A percentile compares a stretch with the other conserved stretches of the same genome.
Conservation (phyloP, 2,888 invertebrate species). For the Beris morrisii region DNA sequence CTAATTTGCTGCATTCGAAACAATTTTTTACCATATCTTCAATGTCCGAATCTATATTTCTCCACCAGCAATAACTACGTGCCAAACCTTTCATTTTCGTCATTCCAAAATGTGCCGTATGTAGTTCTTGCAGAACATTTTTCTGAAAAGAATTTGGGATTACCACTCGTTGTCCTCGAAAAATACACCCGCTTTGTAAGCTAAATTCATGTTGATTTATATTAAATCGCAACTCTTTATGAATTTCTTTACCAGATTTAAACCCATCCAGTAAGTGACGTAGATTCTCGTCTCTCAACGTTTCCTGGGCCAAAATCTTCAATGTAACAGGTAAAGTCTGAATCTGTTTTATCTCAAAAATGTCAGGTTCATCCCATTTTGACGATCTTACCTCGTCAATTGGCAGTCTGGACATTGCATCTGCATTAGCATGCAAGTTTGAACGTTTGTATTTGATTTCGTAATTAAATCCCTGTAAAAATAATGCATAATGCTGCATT, state of each 20-base stretch:
- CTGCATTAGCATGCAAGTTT: conserved; percentile 32
- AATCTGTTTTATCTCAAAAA: conserved; percentile 33
- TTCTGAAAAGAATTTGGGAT: conserved; percentile 29
- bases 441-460: too few relatives aligned
- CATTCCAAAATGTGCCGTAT: conserved; percentile 39
- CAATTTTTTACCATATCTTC: conserved; percentile 40
- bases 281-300: neutral
- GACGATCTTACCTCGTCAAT: neutral
- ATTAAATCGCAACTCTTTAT: neutral
- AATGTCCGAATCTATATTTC: conserved; percentile 41
- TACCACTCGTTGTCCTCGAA: conserved; percentile 33
- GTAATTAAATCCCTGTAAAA: too few relatives aligned
- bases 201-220: conserved; percentile 24
- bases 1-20: conserved; percentile 26
- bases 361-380: conserved; percentile 29
- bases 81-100: conserved; percentile 39
- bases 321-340: conserved; percentile 28
- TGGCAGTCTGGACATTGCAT: conserved; percentile 34
- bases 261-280: neutral
- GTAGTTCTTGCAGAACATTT: conserved; percentile 34
- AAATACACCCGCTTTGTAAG: conserved; percentile 29
- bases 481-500: conserved; percentile 8
- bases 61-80: conserved; percentile 42
- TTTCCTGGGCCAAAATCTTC: conserved; percentile 16
- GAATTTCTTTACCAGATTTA: neutral